These are phyloP conservation scores for Motacilla alba DNA, from an alignment of 2,113 vertebrate species.

Conservation along the genomic window DNA sequence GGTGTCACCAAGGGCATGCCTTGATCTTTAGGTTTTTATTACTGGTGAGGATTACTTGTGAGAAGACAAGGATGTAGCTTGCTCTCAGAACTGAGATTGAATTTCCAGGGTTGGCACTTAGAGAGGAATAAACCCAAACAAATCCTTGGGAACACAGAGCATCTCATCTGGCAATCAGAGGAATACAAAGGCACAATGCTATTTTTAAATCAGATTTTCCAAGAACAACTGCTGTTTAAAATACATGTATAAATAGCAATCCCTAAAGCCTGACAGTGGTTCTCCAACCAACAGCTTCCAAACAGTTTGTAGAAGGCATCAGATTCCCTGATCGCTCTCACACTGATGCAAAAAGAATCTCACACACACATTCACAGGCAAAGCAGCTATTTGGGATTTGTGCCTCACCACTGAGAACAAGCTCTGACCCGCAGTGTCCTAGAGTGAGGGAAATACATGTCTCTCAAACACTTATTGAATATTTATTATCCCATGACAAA, in stretches of 20 bases:
- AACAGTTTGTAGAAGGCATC: not conserved
- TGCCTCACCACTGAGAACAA: not conserved
- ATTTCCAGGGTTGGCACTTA: not conserved
- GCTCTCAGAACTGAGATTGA: not conserved
- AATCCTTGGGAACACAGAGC: not conserved
- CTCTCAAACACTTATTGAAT: not conserved
- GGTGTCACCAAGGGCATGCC: not conserved
- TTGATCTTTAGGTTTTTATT: slow-evolving; percentile 24
- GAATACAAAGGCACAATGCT: not conserved
- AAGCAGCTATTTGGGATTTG: not conserved
- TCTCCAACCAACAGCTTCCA: not conserved
- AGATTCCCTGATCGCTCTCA: not conserved
- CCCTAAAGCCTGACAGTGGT: not conserved
- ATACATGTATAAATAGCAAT: not conserved
- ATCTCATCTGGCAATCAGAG: not conserved
- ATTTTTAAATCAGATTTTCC: slow-evolving; percentile 7
- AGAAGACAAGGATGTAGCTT: not conserved
- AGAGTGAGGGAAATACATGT: not conserved
- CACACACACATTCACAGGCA: not conserved
- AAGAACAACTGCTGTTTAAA: not conserved
- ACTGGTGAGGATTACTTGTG: not conserved
- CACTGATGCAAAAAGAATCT: not conserved
- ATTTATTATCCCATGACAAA: not conserved
- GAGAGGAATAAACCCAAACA: not conserved
- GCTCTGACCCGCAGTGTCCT: not conserved